A percentile compares a stretch with the other conserved stretches of the same genome.
Conservation (phyloP, 2,888 invertebrate genomes). For the Phyllotreta striolata region DNA sequence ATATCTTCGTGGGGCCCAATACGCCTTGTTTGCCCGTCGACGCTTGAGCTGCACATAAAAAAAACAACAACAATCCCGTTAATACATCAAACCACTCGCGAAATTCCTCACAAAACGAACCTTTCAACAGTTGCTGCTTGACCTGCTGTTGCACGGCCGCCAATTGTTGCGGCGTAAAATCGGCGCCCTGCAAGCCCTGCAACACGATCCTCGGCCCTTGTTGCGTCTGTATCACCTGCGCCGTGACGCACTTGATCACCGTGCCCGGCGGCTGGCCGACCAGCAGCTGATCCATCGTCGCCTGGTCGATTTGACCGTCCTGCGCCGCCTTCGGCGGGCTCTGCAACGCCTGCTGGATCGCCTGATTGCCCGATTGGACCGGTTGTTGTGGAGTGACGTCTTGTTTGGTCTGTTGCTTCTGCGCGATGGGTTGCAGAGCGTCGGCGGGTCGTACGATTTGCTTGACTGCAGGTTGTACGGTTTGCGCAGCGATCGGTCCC, state of each 20-base stretch:
- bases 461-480: slow-evolving; percentile 34
- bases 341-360: slow-evolving; percentile 42
- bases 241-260: slow-evolving; percentile 86
- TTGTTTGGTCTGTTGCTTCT: slow-evolving; percentile 36
- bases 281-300: slow-evolving; percentile 75
- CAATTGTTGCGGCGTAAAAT: slow-evolving; percentile 82
- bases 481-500: slow-evolving; percentile 50
- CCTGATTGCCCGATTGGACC: slow-evolving; percentile 36
- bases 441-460: slow-evolving; percentile 25
- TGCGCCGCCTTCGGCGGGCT: slow-evolving; percentile 33
- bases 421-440: slow-evolving; percentile 35
- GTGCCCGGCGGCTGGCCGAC: slow-evolving; percentile 86
- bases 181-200: slow-evolving; percentile 84
- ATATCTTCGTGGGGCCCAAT: slow-evolving; percentile 85
- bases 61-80: slow-evolving; percentile 9
- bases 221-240: slow-evolving; percentile 85
- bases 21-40: slow-evolving; percentile 86
- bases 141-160: slow-evolving; percentile 88
- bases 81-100: slow-evolving; percentile 12
- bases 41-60: slow-evolving; percentile 75
- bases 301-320: slow-evolving; percentile 46
- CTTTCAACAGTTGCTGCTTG: slow-evolving; percentile 86
- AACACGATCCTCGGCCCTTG: slow-evolving; percentile 87
- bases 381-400: slow-evolving; percentile 31
- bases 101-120: slow-evolving; percentile 59